Evolutionary conservation across 2,113 vertebrate species (phyloP), one percentile per base, ranked within the genome.

Genomic region (Limnothrissa miodon): DNA sequence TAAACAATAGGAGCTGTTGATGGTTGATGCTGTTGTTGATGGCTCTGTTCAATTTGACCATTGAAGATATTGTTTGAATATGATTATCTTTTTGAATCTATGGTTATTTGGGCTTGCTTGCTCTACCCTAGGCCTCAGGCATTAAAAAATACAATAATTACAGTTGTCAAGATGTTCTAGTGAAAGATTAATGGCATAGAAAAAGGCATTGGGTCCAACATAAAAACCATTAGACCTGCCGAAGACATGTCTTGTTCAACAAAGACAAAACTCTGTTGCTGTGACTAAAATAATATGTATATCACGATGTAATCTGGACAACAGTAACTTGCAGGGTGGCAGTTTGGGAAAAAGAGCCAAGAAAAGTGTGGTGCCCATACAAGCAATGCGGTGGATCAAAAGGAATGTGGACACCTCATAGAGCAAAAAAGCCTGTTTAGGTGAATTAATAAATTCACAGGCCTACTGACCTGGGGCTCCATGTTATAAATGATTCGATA

Each of bases 181-280:
- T 74, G 66, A 74, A 74, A 74, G 29, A 74, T 74, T 74, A 74
- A 74, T 74, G 66, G 33, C 36, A 74, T 36, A 74, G 59, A 9
- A n/a, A n/a, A 11, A 39, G 66, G 66, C 33, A 74, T 17, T 21
- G 15, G 15, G 11, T 4, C 11, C 36, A 36, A 39, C 25, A 74
- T 74, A 74, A 36, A 74, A 74, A 74, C 2, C 66, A 36, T 74
- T 74, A 74, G 4, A 74, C 29, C 5, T 74, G 15, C 36, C 11
- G 9, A 17, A 74, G 15, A 74, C 10, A 74, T 33, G 66, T 39
- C 66, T 74, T 74, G 59, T 62, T 62, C 29, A 74, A 74, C 25
- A 36, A 74, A 36, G 15, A 0, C 6, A 74, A 74, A 11, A 74
- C 33, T 74, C 66, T 33, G 29, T 17, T 74, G 25, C 17, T 74